Evolutionary conservation across 2,888 invertebrate species (phyloP).

Genomic region (Eupithecia centaureata): DNA sequence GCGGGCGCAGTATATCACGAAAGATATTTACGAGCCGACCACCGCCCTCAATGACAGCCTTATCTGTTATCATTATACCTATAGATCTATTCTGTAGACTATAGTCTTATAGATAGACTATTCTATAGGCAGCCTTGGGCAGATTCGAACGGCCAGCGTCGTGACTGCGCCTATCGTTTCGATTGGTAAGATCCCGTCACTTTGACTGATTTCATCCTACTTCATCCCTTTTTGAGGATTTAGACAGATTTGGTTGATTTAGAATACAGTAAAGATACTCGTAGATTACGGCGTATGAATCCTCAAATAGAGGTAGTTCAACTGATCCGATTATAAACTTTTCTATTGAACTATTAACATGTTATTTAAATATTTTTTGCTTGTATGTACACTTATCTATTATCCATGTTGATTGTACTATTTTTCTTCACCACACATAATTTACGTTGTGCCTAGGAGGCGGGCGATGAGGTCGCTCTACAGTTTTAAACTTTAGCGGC

Average conservation of each 20-base stretch:
- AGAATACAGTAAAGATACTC: too few relatives aligned
- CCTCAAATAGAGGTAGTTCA: too few relatives aligned
- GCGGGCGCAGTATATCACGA: constrained; percentile 71
- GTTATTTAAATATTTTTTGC: too few relatives aligned
- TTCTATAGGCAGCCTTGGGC: constrained; percentile 61
- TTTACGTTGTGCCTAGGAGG: too few relatives aligned
- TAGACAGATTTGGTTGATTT: background rate
- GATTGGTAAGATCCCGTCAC: constrained; percentile 33
- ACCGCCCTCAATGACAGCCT: constrained; percentile 76
- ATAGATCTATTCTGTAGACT: constrained; percentile 67
- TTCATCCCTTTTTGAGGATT: constrained; percentile 24
- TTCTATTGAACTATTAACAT: too few relatives aligned
- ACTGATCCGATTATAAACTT: too few relatives aligned
- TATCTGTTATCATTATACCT: constrained; percentile 82
- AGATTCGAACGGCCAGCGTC: constrained; percentile 44
- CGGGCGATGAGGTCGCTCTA: too few relatives aligned
- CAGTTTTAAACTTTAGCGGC: too few relatives aligned
- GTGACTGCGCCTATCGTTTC: constrained; percentile 37
- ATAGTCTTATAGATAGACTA: constrained; percentile 51
- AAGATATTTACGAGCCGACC: constrained; percentile 72
- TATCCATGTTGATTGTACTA: too few relatives aligned
- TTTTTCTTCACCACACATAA: too few relatives aligned
- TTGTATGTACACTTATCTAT: too few relatives aligned
- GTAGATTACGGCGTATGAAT: too few relatives aligned
- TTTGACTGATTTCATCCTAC: constrained; percentile 24